phyloP scores from a whole-genome alignment of 2,888 invertebrate genomes.

The Cephus pulcher region DNA sequence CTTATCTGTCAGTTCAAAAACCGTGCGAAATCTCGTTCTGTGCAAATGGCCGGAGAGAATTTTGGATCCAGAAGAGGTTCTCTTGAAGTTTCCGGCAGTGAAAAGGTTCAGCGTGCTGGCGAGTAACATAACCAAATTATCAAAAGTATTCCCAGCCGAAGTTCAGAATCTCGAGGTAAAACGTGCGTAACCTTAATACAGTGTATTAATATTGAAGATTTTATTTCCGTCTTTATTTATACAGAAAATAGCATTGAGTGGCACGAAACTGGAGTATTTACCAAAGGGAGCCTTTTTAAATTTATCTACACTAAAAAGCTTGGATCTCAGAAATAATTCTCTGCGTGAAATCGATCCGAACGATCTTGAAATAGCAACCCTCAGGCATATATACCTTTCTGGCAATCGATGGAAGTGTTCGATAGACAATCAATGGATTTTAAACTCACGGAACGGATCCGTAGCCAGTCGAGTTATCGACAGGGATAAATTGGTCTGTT shows the following conservation, averaged over 20 bases:
- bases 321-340: conserved; percentile 71
- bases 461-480: conserved; percentile 70
- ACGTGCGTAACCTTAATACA: not conserved
- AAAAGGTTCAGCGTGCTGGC: conserved; percentile 45
- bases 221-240: not conserved
- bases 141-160: conserved; percentile 41
- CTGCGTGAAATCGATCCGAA: conserved; percentile 67
- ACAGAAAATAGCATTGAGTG: conserved; percentile 59
- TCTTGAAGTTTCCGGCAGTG: conserved; percentile 45
- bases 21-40: conserved; percentile 35
- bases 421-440: conserved; percentile 74
- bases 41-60: conserved; percentile 46
- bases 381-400: conserved; percentile 69
- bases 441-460: conserved; percentile 69
- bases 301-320: conserved; percentile 66
- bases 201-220: conserved; percentile 1
- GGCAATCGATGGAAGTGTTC: conserved; percentile 79
- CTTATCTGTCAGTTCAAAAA: not conserved
- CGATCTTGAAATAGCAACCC: conserved; percentile 59
- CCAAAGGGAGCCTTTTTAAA: conserved; percentile 58
- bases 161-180: conserved; percentile 50
- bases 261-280: conserved; percentile 55
- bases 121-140: conserved; percentile 49
- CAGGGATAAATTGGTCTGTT: conserved; percentile 72
- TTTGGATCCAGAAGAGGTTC: conserved; percentile 46